Evolutionary conservation across 2,113 vertebrate species (phyloP), one percentile per base, ranked within the genome.

Genomic region (Chrysochloris asiatica): DNA sequence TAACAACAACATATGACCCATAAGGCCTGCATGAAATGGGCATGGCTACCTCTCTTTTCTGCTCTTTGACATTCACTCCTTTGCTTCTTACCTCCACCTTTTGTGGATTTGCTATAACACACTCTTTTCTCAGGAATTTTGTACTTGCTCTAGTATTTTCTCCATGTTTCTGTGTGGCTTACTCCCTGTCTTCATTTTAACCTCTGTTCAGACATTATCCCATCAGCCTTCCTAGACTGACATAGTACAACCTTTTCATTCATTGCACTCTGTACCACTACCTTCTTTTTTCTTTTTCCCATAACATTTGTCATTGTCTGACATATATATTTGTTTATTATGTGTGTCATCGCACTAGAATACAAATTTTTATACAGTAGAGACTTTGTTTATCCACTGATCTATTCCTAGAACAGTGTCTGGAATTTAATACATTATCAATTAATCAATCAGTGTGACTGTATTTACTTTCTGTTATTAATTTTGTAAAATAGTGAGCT

Each of bases 401-500:
- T 69, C 8, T 4, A 38, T 30, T 48, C 19, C 41, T 83, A 61
- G 10, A 13, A 3, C 4, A 10, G 4, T 2, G 1, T 56, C 59
- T 90, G 8, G 11, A 1, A 19, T 82, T 9, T 36, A 8, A 52
- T 22, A 77, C 33, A 56, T 63, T 6, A 16, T 56, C 19, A 43
- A 78, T 52, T 9, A 36, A 67, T 80, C 36, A 30, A 69, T 77
- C n/a, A 33, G 4, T 65, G 11, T 67, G 36, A 67, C 50, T 75
- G 0, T 47, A 50, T 76, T 48, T 72, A 63, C 63, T 69, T 45
- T 19, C 47, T 76, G 3, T 26, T 24, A 4, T 52, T 80, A 90
- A 83, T 86, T 90, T 87, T 85, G 5, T 85, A n/a, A 71, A 59
- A 56, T 52, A 73, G 67, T 48, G 61, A 76, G 28, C 28, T 73